Evolutionary conservation across 2,113 vertebrate genomes (phyloP), one percentile per base, ranked within the genome.

Genomic region (Xiphophorus couchianus): DNA sequence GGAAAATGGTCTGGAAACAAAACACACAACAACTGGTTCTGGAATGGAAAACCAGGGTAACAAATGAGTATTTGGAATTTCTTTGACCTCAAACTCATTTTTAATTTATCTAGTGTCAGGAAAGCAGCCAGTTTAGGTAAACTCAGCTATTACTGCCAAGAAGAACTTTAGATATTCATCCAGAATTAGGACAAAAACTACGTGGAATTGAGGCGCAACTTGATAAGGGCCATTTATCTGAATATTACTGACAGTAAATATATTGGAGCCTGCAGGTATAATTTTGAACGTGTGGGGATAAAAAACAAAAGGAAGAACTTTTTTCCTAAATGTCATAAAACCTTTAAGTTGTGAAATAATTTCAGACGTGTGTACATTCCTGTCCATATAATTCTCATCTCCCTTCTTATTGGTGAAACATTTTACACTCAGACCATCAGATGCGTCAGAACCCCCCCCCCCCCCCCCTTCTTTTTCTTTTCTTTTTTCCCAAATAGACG

Each of bases 351-450:
- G 35, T 37, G 35, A 37, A 37, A 37, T 37, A 11, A 37, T 37
- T 10, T 48, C 35, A 37, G 35, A 37, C 9, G 31, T 33, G 31
- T 33, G 7, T 33, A 7, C 7, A 7, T 33, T 33, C 6, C 31
- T 33, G 60, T 42, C 42, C 54, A 8, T 10, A 29, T 64, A 5
- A 33, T 70, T 62, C 74, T 51, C 7, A 7, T 10, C 22, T 9
- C 19, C 13, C 4, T 44, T 64, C 27, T 54, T 60, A 69, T 51
- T 76, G 74, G 71, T 75, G 39, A 37, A 37, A 37, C 29, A 5
- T 77, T 73, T 70, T 37, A 44, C 60, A 19, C 83, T 75, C 74
- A 73, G 80, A 67, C 77, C 73, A 3, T 3, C 29, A 69, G 86
- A 71, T 66, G 60, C 76, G 78, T 86, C 69, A 62, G 75, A 86